A percentile compares a stretch with the other conserved stretches of the same genome.
Evolutionary conservation across 2,797 vertebrate species (phyloP).

Genomic region (Hippopotamyrus pictus): DNA sequence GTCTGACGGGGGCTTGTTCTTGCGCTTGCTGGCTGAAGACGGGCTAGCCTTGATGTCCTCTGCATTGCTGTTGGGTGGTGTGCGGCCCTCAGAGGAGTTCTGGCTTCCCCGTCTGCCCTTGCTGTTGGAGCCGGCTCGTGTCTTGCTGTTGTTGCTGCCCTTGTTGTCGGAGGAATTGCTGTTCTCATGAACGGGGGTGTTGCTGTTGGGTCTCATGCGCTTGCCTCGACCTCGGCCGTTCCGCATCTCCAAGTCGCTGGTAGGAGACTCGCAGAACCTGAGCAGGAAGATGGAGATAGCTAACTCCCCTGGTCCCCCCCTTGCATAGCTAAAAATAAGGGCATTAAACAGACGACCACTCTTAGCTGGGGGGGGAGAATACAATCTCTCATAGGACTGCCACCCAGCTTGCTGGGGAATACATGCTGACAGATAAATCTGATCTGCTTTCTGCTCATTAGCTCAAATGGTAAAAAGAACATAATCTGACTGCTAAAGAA

Average conservation of each 20-base stretch:
- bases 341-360: background rate
- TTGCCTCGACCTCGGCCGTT: slow-evolving; percentile 95
- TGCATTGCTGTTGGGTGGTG: slow-evolving; percentile 71
- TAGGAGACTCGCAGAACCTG: slow-evolving; percentile 98
- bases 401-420: background rate
- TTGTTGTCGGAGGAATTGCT: slow-evolving; percentile 81
- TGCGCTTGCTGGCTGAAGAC: slow-evolving; percentile 85
- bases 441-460: background rate
- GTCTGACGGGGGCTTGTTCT: slow-evolving; percentile 89
- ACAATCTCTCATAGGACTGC: background rate
- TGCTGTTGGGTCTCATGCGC: slow-evolving; percentile 89
- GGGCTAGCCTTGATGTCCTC: slow-evolving; percentile 95
- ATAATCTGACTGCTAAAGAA: background rate
- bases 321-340: background rate
- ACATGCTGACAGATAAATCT: background rate
- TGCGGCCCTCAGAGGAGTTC: slow-evolving; percentile 88
- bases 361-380: background rate
- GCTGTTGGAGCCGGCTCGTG: slow-evolving; percentile 85
- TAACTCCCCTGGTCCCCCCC: background rate
- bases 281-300: slow-evolving; percentile 22
- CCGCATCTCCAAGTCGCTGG: slow-evolving; percentile 96
- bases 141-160: slow-evolving; percentile 84
- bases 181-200: slow-evolving; percentile 82
- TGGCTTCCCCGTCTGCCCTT: slow-evolving; percentile 95
- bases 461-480: background rate